These are phyloP conservation scores for Lordiphosa mommai DNA, from an alignment of 1,140 invertebrate species.

Conservation along the genomic window DNA sequence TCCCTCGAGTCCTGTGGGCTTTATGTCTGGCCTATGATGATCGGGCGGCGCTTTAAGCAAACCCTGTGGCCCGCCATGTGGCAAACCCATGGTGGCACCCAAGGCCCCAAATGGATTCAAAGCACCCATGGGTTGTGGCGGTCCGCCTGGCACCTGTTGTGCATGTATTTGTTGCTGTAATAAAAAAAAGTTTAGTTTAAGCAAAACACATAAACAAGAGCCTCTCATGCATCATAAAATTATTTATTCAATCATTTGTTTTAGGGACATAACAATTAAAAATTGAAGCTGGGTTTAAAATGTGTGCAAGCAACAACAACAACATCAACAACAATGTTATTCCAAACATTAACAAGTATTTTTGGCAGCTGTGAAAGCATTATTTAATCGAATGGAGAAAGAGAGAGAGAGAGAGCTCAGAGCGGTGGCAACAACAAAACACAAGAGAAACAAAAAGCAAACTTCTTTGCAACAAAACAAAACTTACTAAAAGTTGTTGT, in stretches of 20 bases:
- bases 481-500: slow-evolving; percentile 84
- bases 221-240: neutral
- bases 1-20: slow-evolving; percentile 74
- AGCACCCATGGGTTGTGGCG: slow-evolving; percentile 78
- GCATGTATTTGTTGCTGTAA: slow-evolving; percentile 82
- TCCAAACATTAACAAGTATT: slow-evolving; percentile 15
- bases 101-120: slow-evolving; percentile 79
- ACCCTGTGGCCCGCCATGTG: slow-evolving; percentile 75
- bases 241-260: slow-evolving; percentile 16
- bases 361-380: slow-evolving; percentile 28
- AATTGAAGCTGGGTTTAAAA: slow-evolving; percentile 31
- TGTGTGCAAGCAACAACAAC: slow-evolving; percentile 43
- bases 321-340: slow-evolving; percentile 41
- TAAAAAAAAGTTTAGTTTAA: slow-evolving; percentile 1
- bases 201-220: neutral
- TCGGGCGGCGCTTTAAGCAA: slow-evolving; percentile 78
- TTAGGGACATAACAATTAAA: slow-evolving; percentile 25
- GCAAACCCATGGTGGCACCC: slow-evolving; percentile 76
- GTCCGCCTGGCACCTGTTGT: slow-evolving; percentile 79
- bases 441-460: slow-evolving; percentile 36
- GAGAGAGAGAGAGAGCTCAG: slow-evolving; percentile 24
- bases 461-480: slow-evolving; percentile 41
- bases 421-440: slow-evolving; percentile 46
- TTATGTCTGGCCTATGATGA: slow-evolving; percentile 79
- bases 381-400: slow-evolving; percentile 29